Evolutionary conservation across 1,140 invertebrate genomes (phyloP).

Genomic region (Pseudomyrmex dendroicus): DNA sequence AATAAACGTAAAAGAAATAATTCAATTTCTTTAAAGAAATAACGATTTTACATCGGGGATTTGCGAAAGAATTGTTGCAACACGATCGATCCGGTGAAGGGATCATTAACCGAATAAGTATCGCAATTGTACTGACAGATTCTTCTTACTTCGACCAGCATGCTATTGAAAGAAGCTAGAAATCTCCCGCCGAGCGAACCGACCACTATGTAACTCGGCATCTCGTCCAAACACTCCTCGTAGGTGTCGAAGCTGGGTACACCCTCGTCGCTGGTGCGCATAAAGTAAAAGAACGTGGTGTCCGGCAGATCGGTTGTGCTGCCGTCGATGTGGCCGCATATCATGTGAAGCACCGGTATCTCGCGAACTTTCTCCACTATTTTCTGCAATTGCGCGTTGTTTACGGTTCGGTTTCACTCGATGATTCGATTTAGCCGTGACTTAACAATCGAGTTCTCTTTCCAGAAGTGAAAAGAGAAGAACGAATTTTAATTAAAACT

Average conservation of each 20-base stretch:
- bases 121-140: not conserved
- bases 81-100: not conserved
- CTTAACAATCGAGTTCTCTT: not conserved
- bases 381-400: slow-evolving; percentile 84
- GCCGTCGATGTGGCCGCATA: slow-evolving; percentile 87
- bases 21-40: not conserved
- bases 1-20: not conserved
- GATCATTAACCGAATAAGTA: not conserved
- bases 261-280: slow-evolving; percentile 86
- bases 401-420: slow-evolving; percentile 15
- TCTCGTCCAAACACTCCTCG: slow-evolving; percentile 85
- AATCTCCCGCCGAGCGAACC: slow-evolving; percentile 87
- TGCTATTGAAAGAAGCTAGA: slow-evolving; percentile 84
- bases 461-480: not conserved
- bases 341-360: slow-evolving; percentile 88
- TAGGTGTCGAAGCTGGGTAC: slow-evolving; percentile 86
- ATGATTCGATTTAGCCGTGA: not conserved
- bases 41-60: not conserved
- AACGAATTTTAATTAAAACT: no score
- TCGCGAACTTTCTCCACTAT: slow-evolving; percentile 88
- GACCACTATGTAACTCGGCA: slow-evolving; percentile 88
- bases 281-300: slow-evolving; percentile 88
- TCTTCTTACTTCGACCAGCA: slow-evolving; percentile 78
- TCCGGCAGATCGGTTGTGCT: slow-evolving; percentile 80
- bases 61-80: not conserved